Percentiles rank a stretch among this genome's conserved stretches.
phyloP scores from a whole-genome alignment of 2,113 vertebrate genomes.

The Otus sunia region DNA sequence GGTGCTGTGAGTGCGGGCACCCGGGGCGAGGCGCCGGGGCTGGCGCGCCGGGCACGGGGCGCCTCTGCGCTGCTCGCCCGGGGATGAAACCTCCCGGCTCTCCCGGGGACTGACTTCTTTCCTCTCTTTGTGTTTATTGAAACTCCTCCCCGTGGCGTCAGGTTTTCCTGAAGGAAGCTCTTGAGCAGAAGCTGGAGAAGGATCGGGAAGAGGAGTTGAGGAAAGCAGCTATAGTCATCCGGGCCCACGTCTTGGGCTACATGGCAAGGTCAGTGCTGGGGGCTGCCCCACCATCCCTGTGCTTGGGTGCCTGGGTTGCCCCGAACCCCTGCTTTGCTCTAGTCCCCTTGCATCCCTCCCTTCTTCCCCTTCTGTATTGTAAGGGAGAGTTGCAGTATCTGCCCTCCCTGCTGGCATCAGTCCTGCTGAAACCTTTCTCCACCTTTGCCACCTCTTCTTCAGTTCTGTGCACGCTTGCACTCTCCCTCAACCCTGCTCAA shows the following conservation, averaged over 20 bases:
- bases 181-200: constrained; percentile 94
- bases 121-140: constrained; percentile 72
- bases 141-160: constrained; percentile 74
- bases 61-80: neutral
- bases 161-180: constrained; percentile 92
- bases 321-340: constrained; percentile 1
- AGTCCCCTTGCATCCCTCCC: neutral
- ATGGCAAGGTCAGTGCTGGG: constrained; percentile 86
- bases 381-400: neutral
- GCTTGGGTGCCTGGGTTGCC: neutral
- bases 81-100: constrained; percentile 38
- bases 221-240: constrained; percentile 88
- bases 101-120: constrained; percentile 66
- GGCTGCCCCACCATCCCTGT: constrained; percentile 18
- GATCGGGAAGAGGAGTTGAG: constrained; percentile 86
- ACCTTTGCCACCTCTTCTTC: neutral
- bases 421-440: neutral
- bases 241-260: constrained; percentile 92
- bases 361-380: neutral
- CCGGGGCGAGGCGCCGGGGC: neutral
- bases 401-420: neutral
- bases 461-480: neutral
- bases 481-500: neutral
- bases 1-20: neutral
- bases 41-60: neutral